Evolutionary conservation across 2,888 invertebrate species (phyloP).

Genomic region (Coenonympha glycerion): DNA sequence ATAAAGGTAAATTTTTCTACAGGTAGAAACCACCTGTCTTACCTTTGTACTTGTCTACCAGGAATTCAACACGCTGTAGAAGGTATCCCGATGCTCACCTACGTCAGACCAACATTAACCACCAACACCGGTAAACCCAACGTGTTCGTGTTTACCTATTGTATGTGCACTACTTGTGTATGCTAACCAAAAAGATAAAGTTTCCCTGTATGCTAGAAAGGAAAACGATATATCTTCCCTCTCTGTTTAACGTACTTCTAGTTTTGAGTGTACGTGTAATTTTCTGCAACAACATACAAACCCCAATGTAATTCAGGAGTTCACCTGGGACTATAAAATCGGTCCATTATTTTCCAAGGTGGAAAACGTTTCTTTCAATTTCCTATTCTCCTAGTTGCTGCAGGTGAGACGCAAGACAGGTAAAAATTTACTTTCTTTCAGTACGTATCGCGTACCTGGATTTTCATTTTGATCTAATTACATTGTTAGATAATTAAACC

Average conservation of each 20-base stretch:
- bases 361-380: constrained; percentile 37
- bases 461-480: too few relatives aligned
- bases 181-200: neutral
- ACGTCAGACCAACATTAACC: constrained; percentile 25
- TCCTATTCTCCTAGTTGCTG: constrained; percentile 56
- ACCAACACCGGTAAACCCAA: constrained; percentile 20
- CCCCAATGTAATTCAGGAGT: neutral
- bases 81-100: constrained; percentile 44
- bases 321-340: constrained; percentile 9
- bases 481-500: too few relatives aligned
- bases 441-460: too few relatives aligned
- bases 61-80: constrained; percentile 44
- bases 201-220: constrained; percentile 17
- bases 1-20: constrained; percentile 7
- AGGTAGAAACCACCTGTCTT: constrained; percentile 47
- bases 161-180: neutral
- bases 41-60: constrained; percentile 53
- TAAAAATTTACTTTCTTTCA: constrained; percentile 56
- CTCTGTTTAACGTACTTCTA: neutral
- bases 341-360: constrained; percentile 41
- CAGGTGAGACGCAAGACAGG: constrained; percentile 68
- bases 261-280: constrained; percentile 33
- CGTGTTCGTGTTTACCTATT: too few relatives aligned
- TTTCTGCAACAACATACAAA: constrained; percentile 1
- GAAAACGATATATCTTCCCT: constrained; percentile 15